Conservation (phyloP, 2,113 vertebrate species). For the Gulo gulo region DNA sequence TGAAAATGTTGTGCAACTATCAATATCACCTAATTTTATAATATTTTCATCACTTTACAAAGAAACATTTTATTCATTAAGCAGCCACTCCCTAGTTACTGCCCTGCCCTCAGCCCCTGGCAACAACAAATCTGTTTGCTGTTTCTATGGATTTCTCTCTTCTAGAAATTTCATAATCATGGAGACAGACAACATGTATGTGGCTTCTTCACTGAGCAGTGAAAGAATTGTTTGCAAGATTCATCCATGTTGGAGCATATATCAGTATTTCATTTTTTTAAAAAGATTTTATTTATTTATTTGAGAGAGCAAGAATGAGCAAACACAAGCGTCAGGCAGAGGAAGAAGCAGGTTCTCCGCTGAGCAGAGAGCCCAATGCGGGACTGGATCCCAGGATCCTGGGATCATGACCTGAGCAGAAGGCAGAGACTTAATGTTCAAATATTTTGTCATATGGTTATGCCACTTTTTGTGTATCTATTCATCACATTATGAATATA, state of each 20-base stretch:
- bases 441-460: not conserved
- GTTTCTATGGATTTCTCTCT: not conserved
- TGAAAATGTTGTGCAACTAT: not conserved
- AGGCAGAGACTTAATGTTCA: not conserved
- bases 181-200: too few species aligned
- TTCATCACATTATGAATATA: not conserved
- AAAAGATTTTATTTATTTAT: not conserved
- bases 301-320: too few species aligned
- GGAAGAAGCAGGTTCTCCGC: too few species aligned
- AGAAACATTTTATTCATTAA: not conserved
- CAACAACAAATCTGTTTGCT: not conserved
- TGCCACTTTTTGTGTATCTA: not conserved
- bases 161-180: not conserved
- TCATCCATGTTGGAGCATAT: not conserved
- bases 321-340: too few species aligned
- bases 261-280: not conserved
- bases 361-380: too few species aligned
- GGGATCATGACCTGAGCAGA: too few species aligned
- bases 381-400: too few species aligned
- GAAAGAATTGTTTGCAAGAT: not conserved
- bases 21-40: not conserved
- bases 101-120: too few species aligned
- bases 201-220: not conserved
- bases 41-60: not conserved
- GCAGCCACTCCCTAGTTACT: not conserved